Base-by-base conservation (phyloP, 2,113 vertebrate species). In the Mesoclemmys tuberculata region DNA sequence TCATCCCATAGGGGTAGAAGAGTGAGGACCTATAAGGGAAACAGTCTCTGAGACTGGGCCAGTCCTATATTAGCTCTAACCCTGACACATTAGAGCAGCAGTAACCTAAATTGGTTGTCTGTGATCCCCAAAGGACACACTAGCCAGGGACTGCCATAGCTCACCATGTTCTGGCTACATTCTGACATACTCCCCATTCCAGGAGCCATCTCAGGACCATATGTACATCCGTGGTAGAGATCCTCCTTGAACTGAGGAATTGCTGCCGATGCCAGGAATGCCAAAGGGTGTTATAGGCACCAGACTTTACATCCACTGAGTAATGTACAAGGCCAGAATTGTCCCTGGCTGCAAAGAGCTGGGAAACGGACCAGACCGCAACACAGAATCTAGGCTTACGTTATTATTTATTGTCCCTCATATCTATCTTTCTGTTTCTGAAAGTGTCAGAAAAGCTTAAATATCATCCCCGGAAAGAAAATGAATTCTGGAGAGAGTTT, bases 401-500 rank as follows among this genome's bases (percentile, higher is more conserved):
- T 41, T 55, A 61, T 2, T 80, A 49, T n/a, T 16, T 31, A 41
- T 18, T 10, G 44, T 1, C 5, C 19, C 29, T 80, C 41, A 41
- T 38, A 41, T 5, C 74, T 44, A 44, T 41, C n/a, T 75, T 44
- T 26, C 71, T 77, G 11, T 55, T 29, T 22, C 31, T 64, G 16
- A 64, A 88, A 77, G 0, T 10, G 22, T 31, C 44, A 88, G 22
- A 24, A 84, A 61, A 84, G 0, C 35, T 68, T 35, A 88, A 64
- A 13, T 49, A 54, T 77, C 80, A 81, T 82, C 89, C 52, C 85
- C 84, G 71, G 88, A 75, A 93, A 52, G 90, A 71, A 95, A 97
- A 92, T 90, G 27, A 87, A 64, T 82, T 88, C 74, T 84, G 89
- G 85, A 90, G 90, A 96, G 88, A 74, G 89, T 81, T 46, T 84